phyloP scores from a whole-genome alignment of 2,113 vertebrate species.

The Eurystomus gularis region DNA sequence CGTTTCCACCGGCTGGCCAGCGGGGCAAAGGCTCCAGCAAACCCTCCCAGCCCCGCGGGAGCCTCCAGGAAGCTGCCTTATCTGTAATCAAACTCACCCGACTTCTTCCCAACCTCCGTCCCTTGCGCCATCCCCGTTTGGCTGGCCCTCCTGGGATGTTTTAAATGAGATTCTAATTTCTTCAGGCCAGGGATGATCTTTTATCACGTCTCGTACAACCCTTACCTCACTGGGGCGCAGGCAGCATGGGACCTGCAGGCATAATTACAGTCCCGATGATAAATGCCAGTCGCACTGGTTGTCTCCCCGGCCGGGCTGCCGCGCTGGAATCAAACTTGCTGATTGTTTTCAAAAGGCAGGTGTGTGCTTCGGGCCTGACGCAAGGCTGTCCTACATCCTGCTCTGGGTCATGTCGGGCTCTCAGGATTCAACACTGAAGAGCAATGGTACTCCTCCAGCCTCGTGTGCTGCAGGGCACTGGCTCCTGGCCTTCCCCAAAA shows the following conservation, averaged over 20 bases:
- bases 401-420: background rate
- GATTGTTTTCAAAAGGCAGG: slow-evolving; percentile 21
- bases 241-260: slow-evolving; percentile 29
- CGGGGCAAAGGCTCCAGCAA: background rate
- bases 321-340: background rate
- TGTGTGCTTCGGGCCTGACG: background rate
- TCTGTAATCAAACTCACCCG: slow-evolving; percentile 8
- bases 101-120: background rate
- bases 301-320: background rate
- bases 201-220: background rate
- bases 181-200: background rate
- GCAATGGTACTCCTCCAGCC: background rate
- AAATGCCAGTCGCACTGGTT: background rate
- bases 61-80: background rate
- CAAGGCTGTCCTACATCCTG: slow-evolving; percentile 22
- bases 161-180: slow-evolving; percentile 41
- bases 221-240: background rate
- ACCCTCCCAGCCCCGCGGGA: background rate
- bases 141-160: background rate
- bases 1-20: background rate
- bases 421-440: background rate
- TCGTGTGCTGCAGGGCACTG: background rate
- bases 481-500: background rate
- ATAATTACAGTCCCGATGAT: slow-evolving; percentile 19
- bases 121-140: slow-evolving; percentile 5